phyloP scores from a whole-genome alignment of 2,113 vertebrate genomes.

The Montifringilla adamsi region DNA sequence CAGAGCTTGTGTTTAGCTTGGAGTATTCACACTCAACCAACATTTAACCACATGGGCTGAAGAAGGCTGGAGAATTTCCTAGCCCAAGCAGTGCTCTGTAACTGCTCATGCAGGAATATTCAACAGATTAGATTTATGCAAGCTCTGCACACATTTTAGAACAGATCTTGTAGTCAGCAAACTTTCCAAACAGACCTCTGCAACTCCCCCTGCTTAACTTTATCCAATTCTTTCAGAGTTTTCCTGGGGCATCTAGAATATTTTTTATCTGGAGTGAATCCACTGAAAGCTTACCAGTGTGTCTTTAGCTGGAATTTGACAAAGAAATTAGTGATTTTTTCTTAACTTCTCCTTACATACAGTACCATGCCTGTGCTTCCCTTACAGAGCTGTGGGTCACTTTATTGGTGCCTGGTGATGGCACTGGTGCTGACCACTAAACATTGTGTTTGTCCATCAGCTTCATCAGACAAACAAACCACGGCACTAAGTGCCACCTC shows the following conservation, averaged over 20 bases:
- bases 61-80: not conserved
- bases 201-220: not conserved
- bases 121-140: not conserved
- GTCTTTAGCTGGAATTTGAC: not conserved
- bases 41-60: not conserved
- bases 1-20: not conserved
- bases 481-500: not conserved
- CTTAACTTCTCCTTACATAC: not conserved
- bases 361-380: not conserved
- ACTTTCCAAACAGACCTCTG: not conserved
- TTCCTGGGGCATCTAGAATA: not conserved
- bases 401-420: not conserved
- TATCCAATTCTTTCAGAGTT: not conserved
- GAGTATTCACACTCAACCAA: not conserved
- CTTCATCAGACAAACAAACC: not conserved
- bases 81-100: not conserved
- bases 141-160: not conserved
- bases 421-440: not conserved
- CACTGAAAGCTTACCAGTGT: not conserved
- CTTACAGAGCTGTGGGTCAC: not conserved
- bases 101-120: not conserved
- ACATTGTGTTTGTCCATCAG: fast-evolving
- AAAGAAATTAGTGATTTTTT: not conserved
- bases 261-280: not conserved
- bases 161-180: not conserved